phyloP scores from a whole-genome alignment of 2,797 vertebrate genomes.

The Pelodytes ibericus region DNA sequence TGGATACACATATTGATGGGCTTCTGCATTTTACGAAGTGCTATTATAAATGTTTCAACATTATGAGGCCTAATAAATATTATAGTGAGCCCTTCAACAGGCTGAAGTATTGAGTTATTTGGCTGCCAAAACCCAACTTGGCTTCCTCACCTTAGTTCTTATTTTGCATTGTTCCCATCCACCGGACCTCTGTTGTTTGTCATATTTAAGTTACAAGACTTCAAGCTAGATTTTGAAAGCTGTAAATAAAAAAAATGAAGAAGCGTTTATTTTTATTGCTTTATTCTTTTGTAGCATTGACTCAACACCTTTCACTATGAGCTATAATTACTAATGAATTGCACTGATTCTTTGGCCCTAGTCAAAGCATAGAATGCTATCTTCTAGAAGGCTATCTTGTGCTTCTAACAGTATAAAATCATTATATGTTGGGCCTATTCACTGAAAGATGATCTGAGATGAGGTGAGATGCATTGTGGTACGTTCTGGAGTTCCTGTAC shows the following conservation, averaged over 20 bases:
- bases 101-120: constrained; percentile 57
- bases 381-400: no score
- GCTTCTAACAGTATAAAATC: no score
- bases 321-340: no score
- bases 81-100: constrained; percentile 47
- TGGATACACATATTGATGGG: constrained; percentile 52
- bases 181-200: constrained; percentile 14
- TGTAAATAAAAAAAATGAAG: constrained; percentile 31
- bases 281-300: constrained; percentile 14
- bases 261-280: constrained; percentile 9
- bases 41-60: constrained; percentile 57
- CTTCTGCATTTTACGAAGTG: constrained; percentile 58
- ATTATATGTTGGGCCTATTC: no score
- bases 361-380: no score
- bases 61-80: constrained; percentile 56
- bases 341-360: no score
- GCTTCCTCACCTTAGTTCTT: constrained; percentile 47
- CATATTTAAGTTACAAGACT: constrained; percentile 24
- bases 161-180: constrained; percentile 38
- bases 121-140: constrained; percentile 56
- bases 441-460: no score
- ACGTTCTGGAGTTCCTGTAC: no score
- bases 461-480: no score
- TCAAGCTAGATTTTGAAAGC: constrained; percentile 20
- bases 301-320: no score